These are phyloP conservation scores for Stichopus horrens DNA, from an alignment of 53 echinoderm and acorn worm genomes.

Conservation along the genomic window DNA sequence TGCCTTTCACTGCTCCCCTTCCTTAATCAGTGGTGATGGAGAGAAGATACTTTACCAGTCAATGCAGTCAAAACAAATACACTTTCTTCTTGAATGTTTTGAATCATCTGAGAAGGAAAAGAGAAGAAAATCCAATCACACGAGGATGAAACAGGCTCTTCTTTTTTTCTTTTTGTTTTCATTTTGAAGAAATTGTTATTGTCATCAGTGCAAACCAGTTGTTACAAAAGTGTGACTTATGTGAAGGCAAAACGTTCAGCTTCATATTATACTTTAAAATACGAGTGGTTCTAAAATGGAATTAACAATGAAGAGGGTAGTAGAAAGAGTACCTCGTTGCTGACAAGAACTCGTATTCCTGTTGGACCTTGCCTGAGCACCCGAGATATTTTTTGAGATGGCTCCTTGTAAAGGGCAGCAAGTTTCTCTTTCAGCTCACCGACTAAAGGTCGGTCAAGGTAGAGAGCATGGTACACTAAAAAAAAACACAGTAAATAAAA, in stretches of 20 bases:
- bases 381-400: conserved; percentile 80
- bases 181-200: too few relatives aligned
- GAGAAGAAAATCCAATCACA: neutral
- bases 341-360: conserved; percentile 85
- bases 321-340: conserved; percentile 71
- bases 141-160: neutral
- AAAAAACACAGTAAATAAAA: neutral
- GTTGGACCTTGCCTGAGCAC: conserved; percentile 79
- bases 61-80: conserved; percentile 75
- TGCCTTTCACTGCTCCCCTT: too few relatives aligned
- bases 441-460: conserved; percentile 76
- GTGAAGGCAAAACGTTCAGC: neutral
- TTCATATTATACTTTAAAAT: neutral
- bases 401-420: conserved; percentile 68
- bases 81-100: conserved; percentile 87
- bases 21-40: too few relatives aligned
- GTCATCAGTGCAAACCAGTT: too few relatives aligned
- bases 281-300: too few relatives aligned
- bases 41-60: conserved; percentile 54
- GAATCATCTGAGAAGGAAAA: conserved; percentile 72
- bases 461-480: conserved; percentile 91
- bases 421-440: conserved; percentile 76
- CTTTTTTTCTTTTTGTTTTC: too few relatives aligned
- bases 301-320: neutral
- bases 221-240: too few relatives aligned